phyloP scores from a whole-genome alignment of 1,140 invertebrate genomes.

The Zeugodacus cucurbitae region DNA sequence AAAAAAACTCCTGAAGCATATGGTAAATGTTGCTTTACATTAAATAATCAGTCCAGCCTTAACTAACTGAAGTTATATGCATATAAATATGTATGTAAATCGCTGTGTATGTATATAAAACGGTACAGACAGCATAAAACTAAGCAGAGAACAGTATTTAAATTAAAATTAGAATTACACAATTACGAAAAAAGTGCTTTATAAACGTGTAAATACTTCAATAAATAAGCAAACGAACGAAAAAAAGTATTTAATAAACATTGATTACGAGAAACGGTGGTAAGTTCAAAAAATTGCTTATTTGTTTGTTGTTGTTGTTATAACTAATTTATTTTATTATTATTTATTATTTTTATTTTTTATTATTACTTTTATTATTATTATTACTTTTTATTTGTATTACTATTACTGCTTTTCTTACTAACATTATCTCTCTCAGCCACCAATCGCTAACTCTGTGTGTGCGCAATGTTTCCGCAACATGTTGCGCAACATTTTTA shows the following conservation, averaged over 20 bases:
- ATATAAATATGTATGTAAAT: background rate
- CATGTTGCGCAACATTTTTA: background rate
- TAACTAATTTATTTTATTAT: background rate
- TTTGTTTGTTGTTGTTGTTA: conserved; percentile 28
- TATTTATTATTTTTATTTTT: too few species aligned
- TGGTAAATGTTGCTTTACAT: conserved; percentile 19
- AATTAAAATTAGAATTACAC: background rate
- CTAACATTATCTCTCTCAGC: background rate
- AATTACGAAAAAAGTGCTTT: background rate
- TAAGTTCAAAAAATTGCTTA: conserved; percentile 28
- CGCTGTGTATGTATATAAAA: background rate
- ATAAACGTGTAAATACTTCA: background rate
- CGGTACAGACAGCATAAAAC: background rate
- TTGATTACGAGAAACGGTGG: conserved; percentile 20
- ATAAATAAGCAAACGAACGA: background rate
- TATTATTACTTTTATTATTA: too few species aligned
- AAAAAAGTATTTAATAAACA: background rate
- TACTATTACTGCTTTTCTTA: conserved; percentile 46
- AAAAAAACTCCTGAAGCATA: background rate
- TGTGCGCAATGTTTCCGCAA: conserved; percentile 3
- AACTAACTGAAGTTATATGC: conserved; percentile 23
- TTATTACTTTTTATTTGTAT: too few species aligned
- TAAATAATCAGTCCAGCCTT: conserved; percentile 20
- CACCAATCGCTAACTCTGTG: too few species aligned
- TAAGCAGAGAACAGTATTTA: background rate